Conservation (phyloP, 2,113 vertebrate genomes). For the Phyllopteryx taeniolatus region DNA sequence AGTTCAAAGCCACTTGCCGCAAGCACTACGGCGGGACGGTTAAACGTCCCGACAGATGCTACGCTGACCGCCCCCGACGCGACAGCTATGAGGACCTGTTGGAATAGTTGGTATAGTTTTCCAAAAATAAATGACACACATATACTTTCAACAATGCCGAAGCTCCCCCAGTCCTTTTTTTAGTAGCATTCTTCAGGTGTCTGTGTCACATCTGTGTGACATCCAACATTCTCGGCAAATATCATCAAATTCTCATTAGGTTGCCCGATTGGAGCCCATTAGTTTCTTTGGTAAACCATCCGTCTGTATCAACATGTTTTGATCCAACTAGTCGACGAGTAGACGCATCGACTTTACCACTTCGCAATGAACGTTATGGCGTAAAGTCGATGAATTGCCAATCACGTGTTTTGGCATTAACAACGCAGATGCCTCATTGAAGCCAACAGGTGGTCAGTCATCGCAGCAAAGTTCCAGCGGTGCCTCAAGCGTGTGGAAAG, state of each 20-base stretch:
- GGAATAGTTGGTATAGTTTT: constrained; percentile 52
- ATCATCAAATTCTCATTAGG: not conserved
- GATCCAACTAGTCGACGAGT: no score
- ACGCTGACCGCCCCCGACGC: not conserved
- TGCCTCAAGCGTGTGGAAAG: no score
- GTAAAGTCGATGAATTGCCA: no score
- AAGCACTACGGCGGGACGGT: constrained; percentile 22
- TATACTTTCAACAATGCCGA: constrained; percentile 58
- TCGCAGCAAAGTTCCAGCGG: no score
- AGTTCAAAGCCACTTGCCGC: constrained; percentile 43
- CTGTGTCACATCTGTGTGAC: not conserved
- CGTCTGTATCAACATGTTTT: no score
- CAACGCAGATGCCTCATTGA: no score
- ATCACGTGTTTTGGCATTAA: no score
- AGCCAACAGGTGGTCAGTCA: no score
- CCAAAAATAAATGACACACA: constrained; percentile 65
- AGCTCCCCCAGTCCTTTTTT: not conserved
- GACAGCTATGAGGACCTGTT: constrained; percentile 46
- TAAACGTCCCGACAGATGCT: constrained; percentile 43
- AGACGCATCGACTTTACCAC: no score
- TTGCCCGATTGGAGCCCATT: not conserved
- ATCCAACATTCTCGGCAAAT: not conserved
- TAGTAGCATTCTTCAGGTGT: not conserved
- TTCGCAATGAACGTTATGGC: no score
- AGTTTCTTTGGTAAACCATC: not conserved